Percentiles rank a stretch among this genome's conserved stretches.
These are phyloP conservation scores for Druceiella hillmani DNA, from an alignment of 2,888 invertebrate species.

Conservation along the genomic window DNA sequence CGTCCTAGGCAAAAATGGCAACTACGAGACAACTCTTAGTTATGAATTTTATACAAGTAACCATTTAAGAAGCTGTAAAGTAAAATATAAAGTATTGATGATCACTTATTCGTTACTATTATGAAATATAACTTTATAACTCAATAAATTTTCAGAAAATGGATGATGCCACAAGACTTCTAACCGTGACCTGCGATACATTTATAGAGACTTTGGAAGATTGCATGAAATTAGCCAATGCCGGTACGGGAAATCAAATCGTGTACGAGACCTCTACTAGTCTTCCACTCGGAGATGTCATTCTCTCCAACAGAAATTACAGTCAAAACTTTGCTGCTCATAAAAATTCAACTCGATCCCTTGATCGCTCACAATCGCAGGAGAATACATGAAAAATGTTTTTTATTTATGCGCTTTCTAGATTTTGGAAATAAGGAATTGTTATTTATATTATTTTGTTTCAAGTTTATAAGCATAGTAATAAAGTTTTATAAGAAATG, in stretches of 20 bases:
- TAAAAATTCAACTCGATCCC: conserved; percentile 34
- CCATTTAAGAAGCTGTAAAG: too few species aligned
- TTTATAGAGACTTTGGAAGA: conserved; percentile 78
- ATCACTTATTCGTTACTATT: conserved; percentile 4
- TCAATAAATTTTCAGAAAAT: conserved; percentile 52
- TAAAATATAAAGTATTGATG: too few species aligned
- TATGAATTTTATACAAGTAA: too few species aligned
- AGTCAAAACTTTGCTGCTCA: too few species aligned
- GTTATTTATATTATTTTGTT: too few species aligned
- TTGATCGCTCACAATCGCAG: conserved; percentile 41
- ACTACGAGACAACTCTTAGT: too few species aligned
- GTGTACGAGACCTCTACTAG: conserved; percentile 1
- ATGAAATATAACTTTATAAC: conserved; percentile 6
- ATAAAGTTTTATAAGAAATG: too few species aligned
- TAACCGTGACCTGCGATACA: conserved; percentile 77
- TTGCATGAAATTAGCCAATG: conserved; percentile 61
- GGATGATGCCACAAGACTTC: conserved; percentile 65
- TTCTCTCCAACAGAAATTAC: too few species aligned
- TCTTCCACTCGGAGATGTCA: neutral
- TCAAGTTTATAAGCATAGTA: too few species aligned
- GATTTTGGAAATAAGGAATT: too few species aligned
- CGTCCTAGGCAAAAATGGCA: too few species aligned
- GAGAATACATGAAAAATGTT: conserved; percentile 50
- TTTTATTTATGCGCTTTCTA: too few species aligned
- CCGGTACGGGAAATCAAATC: conserved; percentile 27